Conservation (phyloP, 2,797 vertebrate genomes). For the Kryptopterus vitreolus region DNA sequence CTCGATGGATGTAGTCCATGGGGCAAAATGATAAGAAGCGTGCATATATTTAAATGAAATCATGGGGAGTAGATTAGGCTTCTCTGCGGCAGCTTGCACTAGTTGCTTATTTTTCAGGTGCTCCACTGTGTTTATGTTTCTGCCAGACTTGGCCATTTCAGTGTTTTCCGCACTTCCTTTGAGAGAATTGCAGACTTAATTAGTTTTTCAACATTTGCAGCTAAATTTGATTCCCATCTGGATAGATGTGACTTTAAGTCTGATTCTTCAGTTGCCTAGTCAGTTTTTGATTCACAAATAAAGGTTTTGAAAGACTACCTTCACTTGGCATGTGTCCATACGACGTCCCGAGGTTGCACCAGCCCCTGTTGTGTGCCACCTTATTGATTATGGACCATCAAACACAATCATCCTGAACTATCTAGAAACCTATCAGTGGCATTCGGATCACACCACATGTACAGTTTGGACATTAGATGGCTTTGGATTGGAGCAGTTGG, state of each 20-base stretch:
- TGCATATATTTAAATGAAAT: conserved; percentile 33
- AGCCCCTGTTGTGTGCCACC: too few relatives aligned
- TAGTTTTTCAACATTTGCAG: neutral
- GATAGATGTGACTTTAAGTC: conserved; percentile 37
- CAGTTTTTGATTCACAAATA: neutral
- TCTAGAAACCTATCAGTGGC: too few relatives aligned
- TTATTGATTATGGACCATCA: too few relatives aligned
- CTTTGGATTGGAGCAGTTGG: too few relatives aligned
- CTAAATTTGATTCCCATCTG: neutral
- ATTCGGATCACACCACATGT: too few relatives aligned
- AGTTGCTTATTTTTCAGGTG: neutral
- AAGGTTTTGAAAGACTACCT: neutral
- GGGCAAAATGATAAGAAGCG: conserved; percentile 26
- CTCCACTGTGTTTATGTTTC: neutral
- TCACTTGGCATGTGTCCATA: neutral
- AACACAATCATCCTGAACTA: too few relatives aligned
- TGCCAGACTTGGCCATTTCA: too few relatives aligned
- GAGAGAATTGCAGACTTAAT: neutral
- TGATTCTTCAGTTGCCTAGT: conserved; percentile 30
- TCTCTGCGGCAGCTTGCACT: neutral
- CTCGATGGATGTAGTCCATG: neutral
- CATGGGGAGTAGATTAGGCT: conserved; percentile 20
- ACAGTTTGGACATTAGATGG: too few relatives aligned
- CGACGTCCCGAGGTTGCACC: too few relatives aligned
- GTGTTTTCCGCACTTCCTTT: neutral